A percentile compares a stretch with the other conserved stretches of the same genome.
These are phyloP conservation scores for Antechinus flavipes DNA, from an alignment of 2,113 vertebrate species.

Conservation along the genomic window DNA sequence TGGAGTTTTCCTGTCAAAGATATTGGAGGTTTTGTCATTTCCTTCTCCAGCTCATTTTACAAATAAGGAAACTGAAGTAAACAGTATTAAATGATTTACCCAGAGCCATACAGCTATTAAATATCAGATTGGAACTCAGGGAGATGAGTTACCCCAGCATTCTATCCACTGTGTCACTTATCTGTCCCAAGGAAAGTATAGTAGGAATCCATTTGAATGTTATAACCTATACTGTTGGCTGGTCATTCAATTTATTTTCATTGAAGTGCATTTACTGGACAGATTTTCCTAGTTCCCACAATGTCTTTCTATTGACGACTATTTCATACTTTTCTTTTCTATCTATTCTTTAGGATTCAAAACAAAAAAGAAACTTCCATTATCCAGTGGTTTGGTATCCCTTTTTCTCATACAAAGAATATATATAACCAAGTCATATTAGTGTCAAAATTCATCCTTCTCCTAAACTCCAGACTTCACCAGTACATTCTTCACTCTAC, in stretches of 20 bases:
- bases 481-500: not conserved
- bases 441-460: not conserved
- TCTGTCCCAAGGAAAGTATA: not conserved
- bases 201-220: not conserved
- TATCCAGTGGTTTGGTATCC: not conserved
- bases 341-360: not conserved
- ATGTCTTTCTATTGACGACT: not conserved
- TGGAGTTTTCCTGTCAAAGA: not conserved
- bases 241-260: not conserved
- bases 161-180: not conserved
- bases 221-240: not conserved
- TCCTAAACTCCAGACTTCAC: not conserved
- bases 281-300: not conserved
- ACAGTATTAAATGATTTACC: not conserved
- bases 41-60: not conserved
- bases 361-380: conserved; percentile 3
- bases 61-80: not conserved
- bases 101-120: not conserved
- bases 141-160: not conserved
- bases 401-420: conserved; percentile 9
- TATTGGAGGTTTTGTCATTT: not conserved
- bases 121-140: not conserved
- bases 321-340: conserved; percentile 9
- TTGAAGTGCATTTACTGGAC: not conserved
- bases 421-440: conserved; percentile 16